These are phyloP conservation scores for Coptodon rendalli DNA, from an alignment of 2,113 vertebrate species.

Conservation along the genomic window DNA sequence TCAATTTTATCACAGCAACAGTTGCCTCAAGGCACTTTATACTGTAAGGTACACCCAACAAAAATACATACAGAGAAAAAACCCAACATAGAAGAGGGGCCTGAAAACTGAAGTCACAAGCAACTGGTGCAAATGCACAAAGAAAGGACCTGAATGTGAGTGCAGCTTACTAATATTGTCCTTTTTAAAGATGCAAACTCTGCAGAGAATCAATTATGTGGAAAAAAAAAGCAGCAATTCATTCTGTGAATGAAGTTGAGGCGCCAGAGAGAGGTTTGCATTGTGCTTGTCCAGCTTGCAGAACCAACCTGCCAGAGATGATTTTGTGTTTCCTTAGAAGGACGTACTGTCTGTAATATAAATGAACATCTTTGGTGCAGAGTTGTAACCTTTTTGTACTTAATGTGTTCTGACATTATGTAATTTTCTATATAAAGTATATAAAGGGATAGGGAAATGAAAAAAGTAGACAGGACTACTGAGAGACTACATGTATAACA, in stretches of 20 bases:
- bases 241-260: not conserved
- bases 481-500: not conserved
- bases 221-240: not conserved
- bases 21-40: too few species aligned
- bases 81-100: too few species aligned
- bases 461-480: not conserved
- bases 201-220: conserved; percentile 14
- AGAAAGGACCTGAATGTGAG: not conserved
- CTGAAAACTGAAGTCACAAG: not conserved
- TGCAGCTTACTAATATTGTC: not conserved
- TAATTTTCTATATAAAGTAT: not conserved
- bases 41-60: too few species aligned
- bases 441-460: not conserved
- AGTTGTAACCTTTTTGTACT: not conserved
- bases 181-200: not conserved
- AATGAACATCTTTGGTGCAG: not conserved
- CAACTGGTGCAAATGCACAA: not conserved
- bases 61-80: too few species aligned
- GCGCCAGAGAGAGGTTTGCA: not conserved
- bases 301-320: conserved; percentile 11
- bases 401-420: not conserved
- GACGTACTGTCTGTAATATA: not conserved
- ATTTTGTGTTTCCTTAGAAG: not conserved
- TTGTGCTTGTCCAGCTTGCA: conserved; percentile 21
- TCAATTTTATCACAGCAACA: not conserved